These are phyloP conservation scores for Microplitis deprimator DNA, from an alignment of 2,888 invertebrate species.

Conservation along the genomic window DNA sequence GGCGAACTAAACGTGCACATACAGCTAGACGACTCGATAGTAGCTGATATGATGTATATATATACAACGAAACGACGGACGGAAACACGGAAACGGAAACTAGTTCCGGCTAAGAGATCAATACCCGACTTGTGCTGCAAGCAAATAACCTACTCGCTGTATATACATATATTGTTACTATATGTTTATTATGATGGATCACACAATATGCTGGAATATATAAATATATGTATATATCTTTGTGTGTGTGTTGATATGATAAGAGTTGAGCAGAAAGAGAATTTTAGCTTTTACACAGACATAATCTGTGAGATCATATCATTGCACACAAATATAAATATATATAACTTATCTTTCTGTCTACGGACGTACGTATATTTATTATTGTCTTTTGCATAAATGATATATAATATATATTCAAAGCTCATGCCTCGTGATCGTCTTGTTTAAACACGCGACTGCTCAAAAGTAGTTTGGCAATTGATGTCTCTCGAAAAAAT, in stretches of 20 bases:
- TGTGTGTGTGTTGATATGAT: not conserved
- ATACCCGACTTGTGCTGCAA: conserved; percentile 64
- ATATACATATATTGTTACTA: not conserved
- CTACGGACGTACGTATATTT: not conserved
- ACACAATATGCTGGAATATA: not conserved
- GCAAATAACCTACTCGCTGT: conserved; percentile 51
- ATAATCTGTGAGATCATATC: not conserved
- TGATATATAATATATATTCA: not conserved
- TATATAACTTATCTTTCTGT: not conserved
- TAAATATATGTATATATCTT: not conserved
- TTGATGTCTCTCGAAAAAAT: not conserved
- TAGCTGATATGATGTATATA: not conserved
- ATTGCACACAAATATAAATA: not conserved
- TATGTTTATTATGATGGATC: not conserved
- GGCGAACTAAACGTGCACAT: conserved; percentile 8
- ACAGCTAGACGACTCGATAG: not conserved
- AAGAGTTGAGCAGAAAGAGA: not conserved
- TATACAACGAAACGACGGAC: conserved; percentile 33
- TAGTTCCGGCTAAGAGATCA: conserved; percentile 70
- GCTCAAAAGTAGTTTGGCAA: not conserved
- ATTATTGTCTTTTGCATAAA: conserved; percentile 46
- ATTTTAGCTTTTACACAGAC: not conserved
- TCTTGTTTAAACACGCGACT: not conserved
- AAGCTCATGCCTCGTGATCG: not conserved
- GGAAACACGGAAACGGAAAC: conserved; percentile 67